Evolutionary conservation across 2,797 vertebrate species (phyloP).

Genomic region (Brotula barbata): DNA sequence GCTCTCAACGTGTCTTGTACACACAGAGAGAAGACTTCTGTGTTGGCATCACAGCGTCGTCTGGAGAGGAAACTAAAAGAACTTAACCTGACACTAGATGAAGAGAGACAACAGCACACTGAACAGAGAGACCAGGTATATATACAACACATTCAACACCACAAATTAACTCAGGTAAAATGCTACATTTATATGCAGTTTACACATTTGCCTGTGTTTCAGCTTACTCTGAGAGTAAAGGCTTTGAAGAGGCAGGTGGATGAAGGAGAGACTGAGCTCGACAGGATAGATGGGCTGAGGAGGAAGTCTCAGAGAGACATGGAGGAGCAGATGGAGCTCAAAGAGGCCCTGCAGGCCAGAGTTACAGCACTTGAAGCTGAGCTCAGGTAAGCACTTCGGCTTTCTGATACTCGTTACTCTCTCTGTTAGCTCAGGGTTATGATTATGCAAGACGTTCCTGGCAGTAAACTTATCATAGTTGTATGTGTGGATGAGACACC

Average conservation of each 20-base stretch:
- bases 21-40: slow-evolving; percentile 83
- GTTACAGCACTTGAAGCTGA: slow-evolving; percentile 88
- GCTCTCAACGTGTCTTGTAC: neutral
- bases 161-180: neutral
- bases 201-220: slow-evolving; percentile 14
- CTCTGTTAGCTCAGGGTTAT: slow-evolving; percentile 11
- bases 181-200: neutral
- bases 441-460: slow-evolving; percentile 33
- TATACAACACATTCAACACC: neutral
- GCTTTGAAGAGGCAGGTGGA: slow-evolving; percentile 97
- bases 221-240: slow-evolving; percentile 91
- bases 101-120: slow-evolving; percentile 86
- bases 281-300: slow-evolving; percentile 84
- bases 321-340: slow-evolving; percentile 92
- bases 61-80: slow-evolving; percentile 95
- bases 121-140: slow-evolving; percentile 93
- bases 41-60: slow-evolving; percentile 86
- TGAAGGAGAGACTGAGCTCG: slow-evolving; percentile 91
- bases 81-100: slow-evolving; percentile 87
- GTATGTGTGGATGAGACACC: neutral
- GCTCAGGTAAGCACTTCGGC: slow-evolving; percentile 77
- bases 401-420: slow-evolving; percentile 32
- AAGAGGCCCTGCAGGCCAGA: slow-evolving; percentile 86
- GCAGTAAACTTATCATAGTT: slow-evolving; percentile 20
- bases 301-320: slow-evolving; percentile 90